Evolutionary conservation across 2,113 vertebrate species (phyloP).

Genomic region (Okapia johnstoni): DNA sequence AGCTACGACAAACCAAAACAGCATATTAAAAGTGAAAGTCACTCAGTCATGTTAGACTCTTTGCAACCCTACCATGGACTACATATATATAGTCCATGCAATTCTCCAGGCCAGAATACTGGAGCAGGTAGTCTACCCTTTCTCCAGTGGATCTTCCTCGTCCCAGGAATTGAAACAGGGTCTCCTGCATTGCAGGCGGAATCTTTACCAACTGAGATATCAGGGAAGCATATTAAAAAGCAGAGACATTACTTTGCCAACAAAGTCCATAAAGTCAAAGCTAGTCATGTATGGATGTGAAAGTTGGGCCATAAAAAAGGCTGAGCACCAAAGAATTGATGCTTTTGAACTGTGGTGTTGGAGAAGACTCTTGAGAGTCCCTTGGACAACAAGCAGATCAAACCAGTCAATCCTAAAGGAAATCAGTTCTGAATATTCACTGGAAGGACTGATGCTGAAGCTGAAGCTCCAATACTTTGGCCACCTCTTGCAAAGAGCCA

Average conservation of each 20-base stretch:
- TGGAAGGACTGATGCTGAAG: not conserved
- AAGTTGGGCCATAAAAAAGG: not conserved
- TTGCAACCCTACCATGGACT: not conserved
- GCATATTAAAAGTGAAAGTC: not conserved
- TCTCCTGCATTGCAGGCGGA: not conserved
- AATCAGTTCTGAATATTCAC: not conserved
- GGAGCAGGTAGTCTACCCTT: not conserved
- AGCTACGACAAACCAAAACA: not conserved
- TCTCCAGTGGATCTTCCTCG: not conserved
- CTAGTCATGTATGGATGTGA: not conserved
- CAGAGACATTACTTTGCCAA: not conserved
- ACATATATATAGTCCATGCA: not conserved
- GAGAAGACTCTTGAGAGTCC: not conserved
- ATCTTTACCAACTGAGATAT: not conserved
- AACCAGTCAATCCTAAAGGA: not conserved
- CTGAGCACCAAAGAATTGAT: not conserved
- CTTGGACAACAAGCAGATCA: not conserved
- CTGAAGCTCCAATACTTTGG: not conserved
- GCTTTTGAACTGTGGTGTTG: not conserved
- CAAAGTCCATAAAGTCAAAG: not conserved
- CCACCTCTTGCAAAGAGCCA: not conserved
- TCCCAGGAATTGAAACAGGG: not conserved
- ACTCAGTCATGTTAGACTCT: not conserved
- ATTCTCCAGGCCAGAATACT: not conserved
- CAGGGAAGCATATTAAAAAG: not conserved